Evolutionary conservation across 2,888 invertebrate genomes (phyloP).

Genomic region (Pristionchus exspectatus): DNA sequence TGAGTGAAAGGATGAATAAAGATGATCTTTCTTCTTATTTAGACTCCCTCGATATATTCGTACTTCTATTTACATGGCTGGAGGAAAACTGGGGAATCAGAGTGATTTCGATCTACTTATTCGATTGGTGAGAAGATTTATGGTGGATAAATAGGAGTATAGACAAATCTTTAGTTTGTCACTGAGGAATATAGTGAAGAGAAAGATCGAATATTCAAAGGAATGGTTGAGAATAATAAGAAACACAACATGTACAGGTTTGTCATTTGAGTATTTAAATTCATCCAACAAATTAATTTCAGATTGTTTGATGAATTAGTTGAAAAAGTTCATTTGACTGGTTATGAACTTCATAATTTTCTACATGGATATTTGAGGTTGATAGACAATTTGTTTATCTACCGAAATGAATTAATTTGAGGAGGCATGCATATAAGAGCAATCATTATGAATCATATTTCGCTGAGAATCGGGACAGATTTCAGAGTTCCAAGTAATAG

Average conservation of each 20-base stretch:
- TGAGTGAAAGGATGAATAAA: not conserved
- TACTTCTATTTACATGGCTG: conserved; percentile 6
- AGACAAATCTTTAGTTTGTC: not conserved
- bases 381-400: not conserved
- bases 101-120: conserved; percentile 23
- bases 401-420: not conserved
- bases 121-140: not conserved
- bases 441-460: conserved; percentile 33
- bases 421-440: not conserved
- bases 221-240: conserved; percentile 25
- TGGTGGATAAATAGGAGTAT: not conserved
- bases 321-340: not conserved
- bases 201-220: conserved; percentile 39
- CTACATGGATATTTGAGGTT: conserved; percentile 19
- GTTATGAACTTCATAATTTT: not conserved
- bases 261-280: not conserved
- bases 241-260: conserved; percentile 40
- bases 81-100: not conserved
- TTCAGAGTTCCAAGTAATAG: not conserved
- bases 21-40: not conserved
- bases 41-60: conserved; percentile 15
- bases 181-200: not conserved
- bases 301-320: not conserved
- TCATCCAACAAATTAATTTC: not conserved
- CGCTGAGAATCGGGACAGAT: not conserved